A percentile compares a stretch with the other conserved stretches of the same genome.
Evolutionary conservation across 2,888 invertebrate species (phyloP).

Genomic region (Idaea biselata): DNA sequence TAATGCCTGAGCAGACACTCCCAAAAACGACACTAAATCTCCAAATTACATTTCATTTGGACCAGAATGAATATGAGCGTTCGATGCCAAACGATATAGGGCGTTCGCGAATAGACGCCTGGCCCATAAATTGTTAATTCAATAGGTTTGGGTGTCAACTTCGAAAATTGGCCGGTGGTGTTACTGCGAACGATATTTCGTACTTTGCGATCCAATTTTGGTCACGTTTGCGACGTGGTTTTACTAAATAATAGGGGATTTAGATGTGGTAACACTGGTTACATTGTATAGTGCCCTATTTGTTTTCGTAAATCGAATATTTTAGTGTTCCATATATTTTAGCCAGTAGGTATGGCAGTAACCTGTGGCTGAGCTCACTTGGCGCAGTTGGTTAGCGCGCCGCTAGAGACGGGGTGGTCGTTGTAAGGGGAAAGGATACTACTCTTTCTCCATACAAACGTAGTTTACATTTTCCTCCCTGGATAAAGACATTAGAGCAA

Average conservation of each 20-base stretch:
- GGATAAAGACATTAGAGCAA: no score
- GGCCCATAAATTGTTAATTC: conserved; percentile 11
- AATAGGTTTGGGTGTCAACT: conserved; percentile 10
- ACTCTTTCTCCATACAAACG: no score
- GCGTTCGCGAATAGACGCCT: neutral
- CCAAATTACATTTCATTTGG: neutral
- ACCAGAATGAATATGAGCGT: neutral
- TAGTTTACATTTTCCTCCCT: no score
- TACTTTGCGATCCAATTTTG: neutral
- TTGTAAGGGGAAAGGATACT: no score
- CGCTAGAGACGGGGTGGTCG: no score
- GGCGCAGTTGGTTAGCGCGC: no score
- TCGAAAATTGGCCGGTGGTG: conserved; percentile 5
- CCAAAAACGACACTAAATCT: neutral
- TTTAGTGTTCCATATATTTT: no score
- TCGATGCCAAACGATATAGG: neutral
- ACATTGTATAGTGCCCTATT: neutral
- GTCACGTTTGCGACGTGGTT: neutral
- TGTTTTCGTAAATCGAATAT: neutral
- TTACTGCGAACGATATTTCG: conserved; percentile 1
- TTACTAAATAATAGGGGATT: neutral
- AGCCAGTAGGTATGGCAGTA: no score
- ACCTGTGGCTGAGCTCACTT: no score
- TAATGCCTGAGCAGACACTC: neutral
- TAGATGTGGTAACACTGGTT: neutral